Evolutionary conservation across 2,113 vertebrate species (phyloP), one percentile per base, ranked within the genome.

Genomic region (Cinclus cinclus): DNA sequence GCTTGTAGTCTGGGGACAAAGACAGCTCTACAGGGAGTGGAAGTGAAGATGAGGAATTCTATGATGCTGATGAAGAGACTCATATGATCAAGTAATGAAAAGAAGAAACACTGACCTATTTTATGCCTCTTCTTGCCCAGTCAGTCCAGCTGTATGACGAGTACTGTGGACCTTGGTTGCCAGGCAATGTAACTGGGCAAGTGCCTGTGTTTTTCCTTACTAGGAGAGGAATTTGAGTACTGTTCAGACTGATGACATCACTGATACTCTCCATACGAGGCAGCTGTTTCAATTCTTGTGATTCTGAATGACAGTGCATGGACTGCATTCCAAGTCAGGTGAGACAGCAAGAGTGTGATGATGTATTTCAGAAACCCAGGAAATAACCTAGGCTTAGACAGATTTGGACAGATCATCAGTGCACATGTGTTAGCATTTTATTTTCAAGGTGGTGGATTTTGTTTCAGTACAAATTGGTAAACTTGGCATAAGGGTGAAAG

Each of bases 21-120:
- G 96, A 97, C 42, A 92, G 95, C 65, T 83, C 93, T 37, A 19
- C 79, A 23, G 97, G 88, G 42, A 98, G 97, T 15, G 98, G 94
- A 86, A 98, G 97, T 53, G 97, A 98, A 91, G 97, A 98, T 87
- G 98, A 98, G 52, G 98, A 98, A 55, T 98, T 98, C 44, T 98
- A 97, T 33, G 98, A 98, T 65, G 97, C 97, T 2, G 69, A 98
- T 68, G 98, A 98, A 96, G 98, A 98, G 87, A 98, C 98, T 23
- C 97, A 98, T 41, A 98, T 98, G 98, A 98, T 98, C 86, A 97
- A 98, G 84, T 98, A 97, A 97, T 35, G 62, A 55, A 59, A 64
- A 85, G 95, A 96, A 87, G 88, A 80, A 82, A 47, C 16, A 4
- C 47, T 74, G 44, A 41, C 60, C 31, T 77, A 9, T 55, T 86